phyloP scores from a whole-genome alignment of 2,113 vertebrate genomes.

The Cichladusa arquata region DNA sequence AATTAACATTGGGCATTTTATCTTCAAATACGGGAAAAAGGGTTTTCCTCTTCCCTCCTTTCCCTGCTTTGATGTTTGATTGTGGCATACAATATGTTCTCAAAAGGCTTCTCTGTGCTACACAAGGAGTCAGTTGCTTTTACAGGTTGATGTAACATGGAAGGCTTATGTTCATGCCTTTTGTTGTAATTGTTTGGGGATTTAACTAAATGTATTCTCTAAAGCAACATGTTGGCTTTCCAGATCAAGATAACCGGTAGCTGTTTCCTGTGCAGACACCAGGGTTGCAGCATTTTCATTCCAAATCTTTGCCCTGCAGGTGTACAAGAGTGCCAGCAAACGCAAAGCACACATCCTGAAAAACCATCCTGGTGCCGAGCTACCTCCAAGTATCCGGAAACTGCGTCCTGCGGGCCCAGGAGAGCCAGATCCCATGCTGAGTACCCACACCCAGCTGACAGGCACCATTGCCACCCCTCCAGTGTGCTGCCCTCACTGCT shows the following conservation, averaged over 20 bases:
- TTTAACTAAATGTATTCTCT: background rate
- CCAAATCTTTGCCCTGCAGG: constrained; percentile 69
- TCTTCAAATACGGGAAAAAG: background rate
- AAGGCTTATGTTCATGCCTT: background rate
- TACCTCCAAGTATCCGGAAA: constrained; percentile 96
- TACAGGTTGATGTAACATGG: background rate
- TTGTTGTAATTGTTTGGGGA: background rate
- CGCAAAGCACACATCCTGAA: constrained; percentile 98
- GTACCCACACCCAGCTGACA: constrained; percentile 96
- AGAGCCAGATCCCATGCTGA: constrained; percentile 96
- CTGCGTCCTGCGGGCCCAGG: constrained; percentile 91
- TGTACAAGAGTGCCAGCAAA: constrained; percentile 98
- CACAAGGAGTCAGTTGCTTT: background rate
- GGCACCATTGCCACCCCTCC: constrained; percentile 95
- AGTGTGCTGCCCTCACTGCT: constrained; percentile 95
- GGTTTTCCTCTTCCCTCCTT: background rate
- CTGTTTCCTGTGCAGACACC: background rate
- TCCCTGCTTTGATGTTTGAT: background rate
- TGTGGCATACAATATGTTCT: background rate
- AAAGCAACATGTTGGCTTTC: background rate
- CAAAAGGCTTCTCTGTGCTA: background rate
- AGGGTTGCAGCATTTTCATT: background rate
- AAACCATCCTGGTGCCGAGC: constrained; percentile 94
- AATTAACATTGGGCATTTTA: background rate
- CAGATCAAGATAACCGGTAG: background rate